phyloP scores from a whole-genome alignment of 2,113 vertebrate species.

The Sigmodon hispidus region DNA sequence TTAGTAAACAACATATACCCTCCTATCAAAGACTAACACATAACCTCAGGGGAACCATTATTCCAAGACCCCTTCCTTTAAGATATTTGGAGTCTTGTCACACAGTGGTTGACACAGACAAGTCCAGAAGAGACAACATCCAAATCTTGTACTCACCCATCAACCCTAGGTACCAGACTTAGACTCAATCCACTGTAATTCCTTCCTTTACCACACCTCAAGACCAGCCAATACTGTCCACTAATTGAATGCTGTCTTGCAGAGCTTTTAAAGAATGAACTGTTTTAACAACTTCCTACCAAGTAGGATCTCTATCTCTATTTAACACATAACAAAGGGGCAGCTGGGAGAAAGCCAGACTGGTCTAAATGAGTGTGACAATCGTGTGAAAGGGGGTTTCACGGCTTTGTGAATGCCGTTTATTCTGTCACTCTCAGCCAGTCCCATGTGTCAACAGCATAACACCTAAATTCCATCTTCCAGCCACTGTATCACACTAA shows the following conservation, averaged over 20 bases:
- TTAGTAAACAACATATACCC: slow-evolving; percentile 27
- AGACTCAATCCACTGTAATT: not conserved
- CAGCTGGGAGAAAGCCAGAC: not conserved
- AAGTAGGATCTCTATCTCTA: not conserved
- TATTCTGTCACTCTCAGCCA: not conserved
- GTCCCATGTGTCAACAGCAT: not conserved
- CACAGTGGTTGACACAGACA: not conserved
- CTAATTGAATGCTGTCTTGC: not conserved
- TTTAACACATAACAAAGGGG: not conserved
- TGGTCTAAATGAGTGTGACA: not conserved
- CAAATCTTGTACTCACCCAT: not conserved
- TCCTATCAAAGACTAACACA: not conserved
- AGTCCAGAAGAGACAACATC: not conserved
- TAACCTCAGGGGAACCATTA: not conserved
- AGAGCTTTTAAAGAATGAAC: not conserved
- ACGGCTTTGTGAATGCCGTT: not conserved
- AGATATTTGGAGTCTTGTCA: not conserved
- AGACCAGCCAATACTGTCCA: not conserved
- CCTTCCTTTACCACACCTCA: not conserved
- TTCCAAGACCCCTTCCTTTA: slow-evolving; percentile 12
- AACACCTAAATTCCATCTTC: slow-evolving; percentile 22
- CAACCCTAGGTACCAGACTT: not conserved
- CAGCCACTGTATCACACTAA: not conserved
- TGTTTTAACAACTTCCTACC: not conserved
- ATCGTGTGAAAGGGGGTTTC: not conserved